These are phyloP conservation scores for Poeciliopsis presidionis DNA, from an alignment of 2,797 vertebrate genomes.

Conservation along the genomic window DNA sequence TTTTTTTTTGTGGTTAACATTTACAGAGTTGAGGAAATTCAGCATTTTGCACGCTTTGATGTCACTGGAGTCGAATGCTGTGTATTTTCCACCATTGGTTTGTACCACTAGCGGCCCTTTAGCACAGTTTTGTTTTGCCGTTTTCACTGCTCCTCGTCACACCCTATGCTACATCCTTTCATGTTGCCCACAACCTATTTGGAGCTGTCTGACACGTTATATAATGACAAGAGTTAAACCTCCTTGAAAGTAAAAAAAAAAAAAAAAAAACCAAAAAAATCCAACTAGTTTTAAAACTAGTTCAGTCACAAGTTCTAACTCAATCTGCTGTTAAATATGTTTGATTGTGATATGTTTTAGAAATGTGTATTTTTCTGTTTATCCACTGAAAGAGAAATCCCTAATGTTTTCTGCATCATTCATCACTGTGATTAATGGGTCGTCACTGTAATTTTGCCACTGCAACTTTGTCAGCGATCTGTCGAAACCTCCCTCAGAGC, in stretches of 20 bases:
- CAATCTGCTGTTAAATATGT: neutral
- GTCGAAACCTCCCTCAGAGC: neutral
- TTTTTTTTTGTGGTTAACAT: neutral
- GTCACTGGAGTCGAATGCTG: neutral
- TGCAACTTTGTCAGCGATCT: neutral
- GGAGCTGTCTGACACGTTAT: neutral
- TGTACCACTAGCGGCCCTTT: neutral
- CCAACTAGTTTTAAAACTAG: neutral
- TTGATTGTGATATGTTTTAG: neutral
- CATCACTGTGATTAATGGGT: neutral
- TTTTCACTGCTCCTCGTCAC: conserved; percentile 5
- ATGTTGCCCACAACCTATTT: neutral
- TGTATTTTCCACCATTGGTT: conserved; percentile 1
- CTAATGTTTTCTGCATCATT: conserved; percentile 7
- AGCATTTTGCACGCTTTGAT: neutral
- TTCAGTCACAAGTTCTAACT: neutral
- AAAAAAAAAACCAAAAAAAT: too few relatives aligned
- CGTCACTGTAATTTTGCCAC: neutral
- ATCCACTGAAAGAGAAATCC: neutral
- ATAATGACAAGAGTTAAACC: neutral
- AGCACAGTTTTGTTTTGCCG: conserved; percentile 31
- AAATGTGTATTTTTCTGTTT: neutral
- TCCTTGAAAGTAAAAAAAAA: neutral
- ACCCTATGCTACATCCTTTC: conserved; percentile 11
- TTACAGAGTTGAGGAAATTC: neutral